Evolutionary conservation across 2,797 vertebrate genomes (phyloP).

Genomic region (Cuculus canorus): DNA sequence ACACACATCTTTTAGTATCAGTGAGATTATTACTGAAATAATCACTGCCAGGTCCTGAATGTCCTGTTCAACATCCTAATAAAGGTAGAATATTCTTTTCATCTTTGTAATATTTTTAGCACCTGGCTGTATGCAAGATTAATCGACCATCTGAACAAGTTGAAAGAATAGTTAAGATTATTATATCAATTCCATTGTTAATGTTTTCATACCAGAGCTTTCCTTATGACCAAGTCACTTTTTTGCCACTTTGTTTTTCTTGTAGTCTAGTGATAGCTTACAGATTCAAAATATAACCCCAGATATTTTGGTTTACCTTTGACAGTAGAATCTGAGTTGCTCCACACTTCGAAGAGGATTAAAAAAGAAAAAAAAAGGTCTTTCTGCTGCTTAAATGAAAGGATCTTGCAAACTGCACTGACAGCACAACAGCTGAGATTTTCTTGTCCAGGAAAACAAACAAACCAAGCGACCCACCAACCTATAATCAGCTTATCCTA

Average conservation of each 20-base stretch:
- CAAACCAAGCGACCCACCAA: neutral
- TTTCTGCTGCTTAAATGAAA: neutral
- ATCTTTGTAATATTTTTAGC: neutral
- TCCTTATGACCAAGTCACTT: neutral
- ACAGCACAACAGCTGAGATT: neutral
- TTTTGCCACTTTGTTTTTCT: neutral
- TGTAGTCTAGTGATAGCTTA: neutral
- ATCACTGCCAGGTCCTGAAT: neutral
- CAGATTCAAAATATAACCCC: neutral
- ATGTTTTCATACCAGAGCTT: neutral
- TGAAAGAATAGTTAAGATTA: neutral
- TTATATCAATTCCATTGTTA: neutral
- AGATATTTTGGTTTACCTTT: conserved; percentile 26
- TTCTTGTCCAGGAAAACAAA: conserved; percentile 33
- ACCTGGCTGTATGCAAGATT: neutral
- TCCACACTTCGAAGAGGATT: neutral
- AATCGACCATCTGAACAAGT: neutral
- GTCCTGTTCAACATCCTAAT: neutral
- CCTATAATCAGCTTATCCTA: conserved; percentile 38
- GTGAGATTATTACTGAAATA: neutral
- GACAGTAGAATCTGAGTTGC: neutral
- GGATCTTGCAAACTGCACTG: conserved; percentile 11
- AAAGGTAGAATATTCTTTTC: neutral
- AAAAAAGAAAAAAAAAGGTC: neutral
- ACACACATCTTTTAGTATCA: neutral